These are phyloP conservation scores for Antechinus stuartii DNA, from an alignment of 2,113 vertebrate species.

Conservation along the genomic window DNA sequence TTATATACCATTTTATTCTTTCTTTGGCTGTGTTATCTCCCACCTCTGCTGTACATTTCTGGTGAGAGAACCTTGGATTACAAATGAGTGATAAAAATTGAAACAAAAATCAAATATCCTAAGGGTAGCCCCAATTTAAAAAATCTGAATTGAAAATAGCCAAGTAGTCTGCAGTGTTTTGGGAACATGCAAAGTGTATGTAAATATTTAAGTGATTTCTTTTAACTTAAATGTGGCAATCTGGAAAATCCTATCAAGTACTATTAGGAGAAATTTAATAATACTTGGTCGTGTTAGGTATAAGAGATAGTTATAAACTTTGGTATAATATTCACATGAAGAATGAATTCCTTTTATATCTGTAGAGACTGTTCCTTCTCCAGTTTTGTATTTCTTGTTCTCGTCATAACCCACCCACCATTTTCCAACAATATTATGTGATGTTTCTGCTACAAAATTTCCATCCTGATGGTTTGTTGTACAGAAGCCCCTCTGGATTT, in stretches of 20 bases:
- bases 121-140: background rate
- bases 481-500: background rate
- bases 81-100: background rate
- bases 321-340: accelerated
- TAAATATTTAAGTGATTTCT: background rate
- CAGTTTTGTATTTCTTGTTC: accelerated
- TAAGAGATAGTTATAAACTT: accelerated
- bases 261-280: no score
- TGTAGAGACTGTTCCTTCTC: background rate
- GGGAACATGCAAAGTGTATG: background rate
- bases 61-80: background rate
- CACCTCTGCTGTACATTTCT: background rate
- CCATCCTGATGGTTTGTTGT: accelerated
- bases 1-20: no score
- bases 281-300: accelerated
- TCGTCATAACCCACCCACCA: background rate
- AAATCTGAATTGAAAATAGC: constrained; percentile 11
- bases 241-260: accelerated
- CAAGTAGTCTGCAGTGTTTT: constrained; percentile 9
- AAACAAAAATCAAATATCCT: background rate
- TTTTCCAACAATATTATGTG: background rate
- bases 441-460: background rate
- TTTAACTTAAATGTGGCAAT: background rate
- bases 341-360: background rate
- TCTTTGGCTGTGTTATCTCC: background rate